These are phyloP conservation scores for Pantala flavescens DNA, from an alignment of 1,140 invertebrate species.

Conservation along the genomic window DNA sequence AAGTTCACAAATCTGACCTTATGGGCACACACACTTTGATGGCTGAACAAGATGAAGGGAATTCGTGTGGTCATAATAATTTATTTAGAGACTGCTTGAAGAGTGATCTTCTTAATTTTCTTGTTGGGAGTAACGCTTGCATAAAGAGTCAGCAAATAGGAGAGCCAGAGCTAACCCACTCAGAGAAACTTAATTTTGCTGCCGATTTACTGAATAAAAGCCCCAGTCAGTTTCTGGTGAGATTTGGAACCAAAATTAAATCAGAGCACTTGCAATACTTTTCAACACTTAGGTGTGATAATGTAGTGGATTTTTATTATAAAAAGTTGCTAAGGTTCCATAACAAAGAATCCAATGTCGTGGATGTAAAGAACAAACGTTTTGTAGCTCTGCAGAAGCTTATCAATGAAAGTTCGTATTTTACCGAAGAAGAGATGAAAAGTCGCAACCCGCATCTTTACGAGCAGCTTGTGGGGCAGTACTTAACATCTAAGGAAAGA, in stretches of 20 bases:
- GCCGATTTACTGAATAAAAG: constrained; percentile 51
- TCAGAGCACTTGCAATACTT: constrained; percentile 58
- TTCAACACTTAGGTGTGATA: constrained; percentile 34
- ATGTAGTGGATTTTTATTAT: constrained; percentile 49
- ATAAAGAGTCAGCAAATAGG: constrained; percentile 70
- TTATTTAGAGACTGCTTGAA: not conserved
- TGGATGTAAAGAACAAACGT: constrained; percentile 65
- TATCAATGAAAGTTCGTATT: constrained; percentile 61
- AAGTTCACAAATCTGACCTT: too few relatives aligned
- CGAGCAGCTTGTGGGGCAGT: constrained; percentile 77
- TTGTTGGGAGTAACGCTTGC: not conserved
- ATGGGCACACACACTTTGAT: too few relatives aligned
- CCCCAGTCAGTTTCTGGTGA: constrained; percentile 54
- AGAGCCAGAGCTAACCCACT: constrained; percentile 54
- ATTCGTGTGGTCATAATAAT: too few relatives aligned
- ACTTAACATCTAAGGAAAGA: constrained; percentile 65
- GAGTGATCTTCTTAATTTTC: not conserved
- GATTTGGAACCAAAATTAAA: constrained; percentile 63
- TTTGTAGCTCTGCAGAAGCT: constrained; percentile 71
- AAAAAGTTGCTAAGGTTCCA: constrained; percentile 43
- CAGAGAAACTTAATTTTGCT: constrained; percentile 61
- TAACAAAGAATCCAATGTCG: constrained; percentile 32
- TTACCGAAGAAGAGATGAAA: constrained; percentile 88
- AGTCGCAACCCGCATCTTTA: constrained; percentile 78
- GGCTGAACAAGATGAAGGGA: too few relatives aligned